phyloP scores from a whole-genome alignment of 2,113 vertebrate species.

The Perca fluviatilis region DNA sequence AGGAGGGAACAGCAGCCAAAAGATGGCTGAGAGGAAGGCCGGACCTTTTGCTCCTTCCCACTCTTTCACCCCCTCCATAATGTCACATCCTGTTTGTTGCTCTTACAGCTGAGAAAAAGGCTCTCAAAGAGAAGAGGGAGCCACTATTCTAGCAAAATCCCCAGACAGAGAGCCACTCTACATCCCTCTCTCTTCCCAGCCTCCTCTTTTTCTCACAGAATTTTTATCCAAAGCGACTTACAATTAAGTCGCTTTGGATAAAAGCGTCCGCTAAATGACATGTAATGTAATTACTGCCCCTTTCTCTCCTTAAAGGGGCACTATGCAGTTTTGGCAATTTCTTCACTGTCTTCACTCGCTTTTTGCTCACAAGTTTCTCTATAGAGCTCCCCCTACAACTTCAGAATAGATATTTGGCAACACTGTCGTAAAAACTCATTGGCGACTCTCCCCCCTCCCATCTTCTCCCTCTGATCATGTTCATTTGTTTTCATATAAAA shows the following conservation, averaged over 20 bases:
- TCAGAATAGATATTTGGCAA: no score
- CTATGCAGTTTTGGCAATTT: no score
- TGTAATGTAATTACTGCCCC: slow-evolving; percentile 7
- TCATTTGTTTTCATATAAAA: no score
- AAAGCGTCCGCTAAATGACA: no score
- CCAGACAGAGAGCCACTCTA: slow-evolving; percentile 16
- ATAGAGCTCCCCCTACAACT: no score
- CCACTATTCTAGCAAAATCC: slow-evolving; percentile 36
- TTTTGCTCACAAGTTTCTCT: no score
- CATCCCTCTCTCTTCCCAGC: slow-evolving; percentile 21
- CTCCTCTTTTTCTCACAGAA: slow-evolving; percentile 35
- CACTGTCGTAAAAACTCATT: no score
- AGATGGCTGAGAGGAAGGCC: slow-evolving; percentile 18
- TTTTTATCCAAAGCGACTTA: no score
- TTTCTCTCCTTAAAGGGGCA: neutral
- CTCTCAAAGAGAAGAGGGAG: slow-evolving; percentile 37
- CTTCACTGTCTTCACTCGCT: no score
- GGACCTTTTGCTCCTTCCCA: slow-evolving; percentile 24
- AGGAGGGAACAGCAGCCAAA: slow-evolving; percentile 23
- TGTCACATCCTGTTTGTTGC: slow-evolving; percentile 63
- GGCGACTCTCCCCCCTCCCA: no score
- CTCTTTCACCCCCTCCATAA: slow-evolving; percentile 18
- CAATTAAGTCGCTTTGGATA: no score
- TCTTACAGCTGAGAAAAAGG: slow-evolving; percentile 13
- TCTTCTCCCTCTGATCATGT: no score